Evolutionary conservation across 23 tunicate species (phyloP), one percentile per base, ranked within the genome.

Genomic region (Botrylloides violaceus): DNA sequence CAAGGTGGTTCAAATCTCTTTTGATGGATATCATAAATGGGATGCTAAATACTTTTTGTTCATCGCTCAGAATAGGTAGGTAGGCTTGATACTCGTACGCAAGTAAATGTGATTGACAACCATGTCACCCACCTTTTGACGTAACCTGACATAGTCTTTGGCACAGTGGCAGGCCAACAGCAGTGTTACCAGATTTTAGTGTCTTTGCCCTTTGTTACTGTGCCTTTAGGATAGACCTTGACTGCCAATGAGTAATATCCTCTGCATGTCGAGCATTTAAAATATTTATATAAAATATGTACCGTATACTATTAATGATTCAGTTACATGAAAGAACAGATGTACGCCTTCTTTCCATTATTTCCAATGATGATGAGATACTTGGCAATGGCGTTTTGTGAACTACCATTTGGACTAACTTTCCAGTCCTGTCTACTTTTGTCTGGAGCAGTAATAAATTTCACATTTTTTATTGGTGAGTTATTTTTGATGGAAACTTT

Each of bases 1-100:
- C 71, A 29, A 21, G 33, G n/a, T 76, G 12, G n/a, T 84, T 20
- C 33, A 77, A 23, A 26, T 29, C 25, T 30, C 72, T 15, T 71
- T 92, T 32, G 98, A 84, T 77, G 92, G 98, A 2, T 84, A 79
- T 55, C 64, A 63, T n/a, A 92, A 84, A 83, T 92, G 98, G 98
- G 98, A 92, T 62, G 73, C 98, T 15, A 71, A 84, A 65, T 80
- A 92, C 59, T 65, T 84, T 38, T 1, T 84, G 22, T 61, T 66
- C 31, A 70, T 92, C 38, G 75, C 93, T 18, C 66, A 72, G 27
- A 66, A 84, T 37, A 83, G 93, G 92, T 84, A 80, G 7, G 23
- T 68, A 12, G 24, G n/a, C 39, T 27, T 29, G n/a, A n/a, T n/a
- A n/a, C n/a, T n/a, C n/a, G n/a, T n/a, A n/a, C n/a, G n/a, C n/a